phyloP scores from a whole-genome alignment of 2,888 invertebrate species.

The Xestia ashworthii region DNA sequence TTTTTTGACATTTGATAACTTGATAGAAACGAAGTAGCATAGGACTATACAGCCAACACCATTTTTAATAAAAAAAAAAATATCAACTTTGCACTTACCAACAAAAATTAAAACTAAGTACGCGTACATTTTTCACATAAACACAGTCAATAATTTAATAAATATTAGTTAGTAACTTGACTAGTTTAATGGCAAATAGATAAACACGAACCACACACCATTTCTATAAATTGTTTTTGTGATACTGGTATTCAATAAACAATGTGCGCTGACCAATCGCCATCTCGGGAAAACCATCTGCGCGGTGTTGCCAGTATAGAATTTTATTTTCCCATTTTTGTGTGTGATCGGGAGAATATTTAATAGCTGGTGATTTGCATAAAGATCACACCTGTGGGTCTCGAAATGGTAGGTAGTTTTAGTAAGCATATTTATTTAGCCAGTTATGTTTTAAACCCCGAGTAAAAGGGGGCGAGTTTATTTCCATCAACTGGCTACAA shows the following conservation, averaged over 20 bases:
- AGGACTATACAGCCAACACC: neutral
- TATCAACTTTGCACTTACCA: conserved; percentile 40
- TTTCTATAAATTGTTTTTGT: conserved; percentile 13
- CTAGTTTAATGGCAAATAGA: conserved; percentile 33
- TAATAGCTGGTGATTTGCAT: neutral
- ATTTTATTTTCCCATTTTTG: conserved; percentile 13
- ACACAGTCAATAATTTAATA: conserved; percentile 12
- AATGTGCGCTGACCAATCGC: neutral
- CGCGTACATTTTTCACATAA: conserved; percentile 46
- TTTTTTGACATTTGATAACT: conserved; percentile 9
- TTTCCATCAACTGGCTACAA: neutral
- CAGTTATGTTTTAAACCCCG: neutral
- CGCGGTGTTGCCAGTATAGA: conserved; percentile 25
- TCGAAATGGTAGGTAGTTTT: neutral
- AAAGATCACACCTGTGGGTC: neutral
- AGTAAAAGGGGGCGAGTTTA: neutral
- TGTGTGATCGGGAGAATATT: neutral
- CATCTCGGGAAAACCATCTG: conserved; percentile 46
- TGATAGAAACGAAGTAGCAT: neutral
- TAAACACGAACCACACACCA: conserved; percentile 33
- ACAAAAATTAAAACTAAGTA: conserved; percentile 28
- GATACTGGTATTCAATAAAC: conserved; percentile 30
- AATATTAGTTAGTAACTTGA: conserved; percentile 24
- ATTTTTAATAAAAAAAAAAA: neutral
- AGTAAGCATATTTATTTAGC: too few species aligned